Conservation (phyloP, 2,797 vertebrate species). For the Trachops cirrhosus region DNA sequence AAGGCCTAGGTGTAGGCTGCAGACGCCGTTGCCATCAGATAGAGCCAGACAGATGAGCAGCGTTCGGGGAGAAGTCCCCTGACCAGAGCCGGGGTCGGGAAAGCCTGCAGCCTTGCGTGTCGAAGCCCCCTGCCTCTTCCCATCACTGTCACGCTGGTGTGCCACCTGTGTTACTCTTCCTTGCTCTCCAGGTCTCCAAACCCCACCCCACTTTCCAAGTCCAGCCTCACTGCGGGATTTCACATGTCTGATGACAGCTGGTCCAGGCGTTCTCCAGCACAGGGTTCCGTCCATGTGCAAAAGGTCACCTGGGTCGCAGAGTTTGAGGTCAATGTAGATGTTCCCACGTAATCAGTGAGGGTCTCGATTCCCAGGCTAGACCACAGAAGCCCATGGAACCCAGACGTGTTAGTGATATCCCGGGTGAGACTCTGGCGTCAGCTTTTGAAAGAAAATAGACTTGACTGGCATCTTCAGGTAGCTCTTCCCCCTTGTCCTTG, state of each 20-base stretch:
- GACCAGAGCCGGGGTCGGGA: background rate
- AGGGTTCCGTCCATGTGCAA: background rate
- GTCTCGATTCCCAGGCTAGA: background rate
- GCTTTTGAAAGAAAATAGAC: background rate
- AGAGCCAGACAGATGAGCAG: background rate
- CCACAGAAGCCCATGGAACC: background rate
- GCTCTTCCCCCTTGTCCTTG: background rate
- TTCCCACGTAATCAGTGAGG: background rate
- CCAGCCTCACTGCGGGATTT: background rate
- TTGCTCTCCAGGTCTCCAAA: background rate
- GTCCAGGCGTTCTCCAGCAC: background rate
- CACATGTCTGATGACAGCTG: background rate
- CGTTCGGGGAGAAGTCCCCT: background rate
- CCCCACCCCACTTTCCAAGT: background rate
- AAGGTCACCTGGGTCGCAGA: background rate
- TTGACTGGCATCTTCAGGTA: background rate
- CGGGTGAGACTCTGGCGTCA: background rate
- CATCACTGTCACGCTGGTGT: accelerated
- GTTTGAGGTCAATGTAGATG: background rate
- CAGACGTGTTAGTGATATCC: background rate
- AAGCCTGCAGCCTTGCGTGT: accelerated
- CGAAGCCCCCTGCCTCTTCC: background rate
- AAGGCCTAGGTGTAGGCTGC: background rate
- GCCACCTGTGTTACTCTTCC: background rate
- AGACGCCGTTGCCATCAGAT: background rate